phyloP scores from a whole-genome alignment of 53 echinoderm and acorn worm genomes.

The Hippasteria phrygiana region DNA sequence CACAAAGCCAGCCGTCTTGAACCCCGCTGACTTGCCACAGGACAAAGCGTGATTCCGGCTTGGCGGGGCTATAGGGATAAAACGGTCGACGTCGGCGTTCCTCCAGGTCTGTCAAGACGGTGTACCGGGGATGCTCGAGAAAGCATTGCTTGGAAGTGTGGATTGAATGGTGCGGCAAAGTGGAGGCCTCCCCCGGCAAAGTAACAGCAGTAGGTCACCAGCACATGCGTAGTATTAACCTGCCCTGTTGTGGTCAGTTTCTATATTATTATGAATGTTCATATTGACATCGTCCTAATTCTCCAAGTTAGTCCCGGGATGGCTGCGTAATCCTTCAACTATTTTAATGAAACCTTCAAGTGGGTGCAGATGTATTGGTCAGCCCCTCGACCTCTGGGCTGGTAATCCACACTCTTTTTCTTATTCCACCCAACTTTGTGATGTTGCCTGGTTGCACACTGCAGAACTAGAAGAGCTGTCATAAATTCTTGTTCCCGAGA shows the following conservation, averaged over 20 bases:
- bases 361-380: conserved; percentile 54
- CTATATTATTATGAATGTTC: not conserved
- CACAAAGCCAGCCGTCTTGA: not conserved
- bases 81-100: no score
- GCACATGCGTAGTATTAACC: conserved; percentile 11
- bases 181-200: not conserved
- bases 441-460: not conserved
- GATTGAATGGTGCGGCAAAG: no score
- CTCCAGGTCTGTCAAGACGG: no score
- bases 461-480: no score
- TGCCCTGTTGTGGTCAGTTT: not conserved
- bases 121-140: no score
- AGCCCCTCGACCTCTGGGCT: conserved; percentile 6
- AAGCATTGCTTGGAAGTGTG: no score
- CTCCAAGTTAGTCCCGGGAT: not conserved
- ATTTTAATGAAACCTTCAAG: conserved; percentile 49
- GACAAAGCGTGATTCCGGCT: conserved; percentile 18
- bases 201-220: not conserved
- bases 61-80: not conserved
- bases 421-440: not conserved
- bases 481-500: no score
- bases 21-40: conserved; percentile 31
- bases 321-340: conserved; percentile 36
- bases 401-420: conserved; percentile 13
- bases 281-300: not conserved